Conservation (phyloP, 2,113 vertebrate genomes). For the Lasiurus cinereus region DNA sequence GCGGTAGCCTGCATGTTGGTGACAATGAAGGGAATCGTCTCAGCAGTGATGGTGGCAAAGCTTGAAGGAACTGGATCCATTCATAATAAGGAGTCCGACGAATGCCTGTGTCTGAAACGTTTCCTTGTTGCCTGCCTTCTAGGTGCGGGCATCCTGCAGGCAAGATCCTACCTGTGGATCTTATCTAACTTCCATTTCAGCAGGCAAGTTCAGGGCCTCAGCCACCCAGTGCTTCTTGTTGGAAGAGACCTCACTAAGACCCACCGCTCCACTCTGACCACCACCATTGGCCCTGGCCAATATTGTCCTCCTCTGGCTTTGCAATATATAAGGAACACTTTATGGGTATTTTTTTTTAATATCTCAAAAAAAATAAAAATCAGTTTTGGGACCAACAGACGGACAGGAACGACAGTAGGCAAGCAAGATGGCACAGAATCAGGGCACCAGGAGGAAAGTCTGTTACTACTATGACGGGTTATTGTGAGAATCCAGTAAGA, state of each 20-base stretch:
- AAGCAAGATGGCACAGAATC: too few species aligned
- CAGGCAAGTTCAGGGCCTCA: neutral
- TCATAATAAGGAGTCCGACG: neutral
- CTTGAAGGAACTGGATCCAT: neutral
- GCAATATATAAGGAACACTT: neutral
- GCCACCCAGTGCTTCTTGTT: neutral
- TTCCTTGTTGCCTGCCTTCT: neutral
- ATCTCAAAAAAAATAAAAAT: too few species aligned
- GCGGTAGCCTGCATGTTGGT: neutral
- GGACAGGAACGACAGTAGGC: too few species aligned
- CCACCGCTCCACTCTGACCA: neutral
- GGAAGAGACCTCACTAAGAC: neutral
- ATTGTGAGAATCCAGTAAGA: too few species aligned
- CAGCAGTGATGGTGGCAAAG: neutral
- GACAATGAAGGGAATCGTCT: neutral
- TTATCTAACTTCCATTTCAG: neutral
- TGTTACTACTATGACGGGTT: too few species aligned
- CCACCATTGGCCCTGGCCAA: neutral
- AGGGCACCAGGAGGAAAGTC: too few species aligned
- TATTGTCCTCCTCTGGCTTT: neutral
- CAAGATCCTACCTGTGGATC: neutral
- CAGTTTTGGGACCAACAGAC: too few species aligned
- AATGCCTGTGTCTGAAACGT: neutral
- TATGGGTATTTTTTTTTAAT: neutral
- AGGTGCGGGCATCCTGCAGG: neutral